phyloP scores from a whole-genome alignment of 2,113 vertebrate species.

The Athene noctua region DNA sequence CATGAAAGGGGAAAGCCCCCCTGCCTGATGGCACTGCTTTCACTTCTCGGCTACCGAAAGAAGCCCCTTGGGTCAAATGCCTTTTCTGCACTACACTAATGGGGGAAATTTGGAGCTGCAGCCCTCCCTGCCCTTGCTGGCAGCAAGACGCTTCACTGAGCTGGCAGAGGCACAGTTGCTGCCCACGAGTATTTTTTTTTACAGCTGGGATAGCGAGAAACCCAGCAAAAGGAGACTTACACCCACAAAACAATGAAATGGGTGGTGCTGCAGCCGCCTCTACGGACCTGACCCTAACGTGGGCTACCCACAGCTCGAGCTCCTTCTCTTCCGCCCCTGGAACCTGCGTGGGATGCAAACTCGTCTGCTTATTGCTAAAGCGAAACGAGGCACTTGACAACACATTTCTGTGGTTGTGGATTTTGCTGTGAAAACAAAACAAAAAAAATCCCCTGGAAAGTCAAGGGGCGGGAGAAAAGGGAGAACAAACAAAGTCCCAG shows the following conservation, averaged over 20 bases:
- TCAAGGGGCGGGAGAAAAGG: background rate
- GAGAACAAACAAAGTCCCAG: background rate
- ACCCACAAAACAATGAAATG: background rate
- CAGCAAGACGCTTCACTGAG: background rate
- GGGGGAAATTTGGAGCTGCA: background rate
- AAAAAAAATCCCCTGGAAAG: background rate
- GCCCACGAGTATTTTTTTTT: background rate
- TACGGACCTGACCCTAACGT: accelerated
- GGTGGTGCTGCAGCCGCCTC: background rate
- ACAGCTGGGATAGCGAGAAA: background rate
- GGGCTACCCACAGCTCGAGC: background rate
- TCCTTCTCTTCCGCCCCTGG: accelerated
- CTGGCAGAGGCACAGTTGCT: background rate
- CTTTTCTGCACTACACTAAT: background rate
- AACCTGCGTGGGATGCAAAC: background rate
- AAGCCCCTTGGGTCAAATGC: background rate
- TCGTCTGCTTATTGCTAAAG: background rate
- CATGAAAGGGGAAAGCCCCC: slow-evolving; percentile 14
- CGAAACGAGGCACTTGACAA: background rate
- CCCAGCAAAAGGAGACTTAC: background rate
- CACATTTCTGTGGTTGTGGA: background rate
- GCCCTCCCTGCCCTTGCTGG: background rate
- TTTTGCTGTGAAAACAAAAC: slow-evolving; percentile 26
- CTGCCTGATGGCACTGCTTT: background rate
- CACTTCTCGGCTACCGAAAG: background rate